Percentiles rank a stretch among this genome's conserved stretches.
Evolutionary conservation across 2,797 vertebrate genomes (phyloP).

Genomic region (Neopelma chrysocephalum): DNA sequence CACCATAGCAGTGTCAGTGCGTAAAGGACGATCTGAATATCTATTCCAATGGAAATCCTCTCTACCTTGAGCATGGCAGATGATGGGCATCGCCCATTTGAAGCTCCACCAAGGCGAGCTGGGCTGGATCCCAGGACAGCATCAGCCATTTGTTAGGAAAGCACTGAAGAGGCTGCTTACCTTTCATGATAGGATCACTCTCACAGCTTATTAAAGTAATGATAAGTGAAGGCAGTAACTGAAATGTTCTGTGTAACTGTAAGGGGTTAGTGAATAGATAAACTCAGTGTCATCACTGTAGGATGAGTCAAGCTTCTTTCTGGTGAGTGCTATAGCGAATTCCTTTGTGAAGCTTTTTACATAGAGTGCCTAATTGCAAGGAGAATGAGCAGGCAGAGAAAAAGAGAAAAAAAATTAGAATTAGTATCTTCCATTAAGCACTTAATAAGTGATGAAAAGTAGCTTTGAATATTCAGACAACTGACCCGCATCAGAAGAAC

Average conservation of each 20-base stretch:
- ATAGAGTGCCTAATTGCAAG: not conserved
- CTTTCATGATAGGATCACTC: not conserved
- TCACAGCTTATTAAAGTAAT: not conserved
- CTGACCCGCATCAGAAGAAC: not conserved
- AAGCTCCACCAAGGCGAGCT: not conserved
- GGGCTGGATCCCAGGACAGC: not conserved
- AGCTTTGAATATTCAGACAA: not conserved
- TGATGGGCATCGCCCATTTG: not conserved
- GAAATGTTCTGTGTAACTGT: not conserved
- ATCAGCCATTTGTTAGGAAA: not conserved
- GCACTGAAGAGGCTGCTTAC: not conserved
- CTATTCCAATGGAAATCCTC: not conserved
- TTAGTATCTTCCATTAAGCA: not conserved
- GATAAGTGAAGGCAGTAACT: not conserved
- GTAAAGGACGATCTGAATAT: not conserved
- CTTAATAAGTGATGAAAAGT: not conserved
- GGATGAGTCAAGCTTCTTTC: not conserved
- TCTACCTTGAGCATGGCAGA: not conserved
- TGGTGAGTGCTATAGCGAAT: not conserved
- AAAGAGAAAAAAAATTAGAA: not conserved
- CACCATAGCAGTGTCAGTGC: not conserved
- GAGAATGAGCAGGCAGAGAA: not conserved
- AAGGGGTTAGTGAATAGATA: not conserved
- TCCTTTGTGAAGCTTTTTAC: not conserved
- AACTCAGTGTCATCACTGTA: not conserved